Percentiles rank a stretch among this genome's conserved stretches.
Evolutionary conservation across 1,140 invertebrate species (phyloP).

Genomic region (Macrobrachium nipponense): DNA sequence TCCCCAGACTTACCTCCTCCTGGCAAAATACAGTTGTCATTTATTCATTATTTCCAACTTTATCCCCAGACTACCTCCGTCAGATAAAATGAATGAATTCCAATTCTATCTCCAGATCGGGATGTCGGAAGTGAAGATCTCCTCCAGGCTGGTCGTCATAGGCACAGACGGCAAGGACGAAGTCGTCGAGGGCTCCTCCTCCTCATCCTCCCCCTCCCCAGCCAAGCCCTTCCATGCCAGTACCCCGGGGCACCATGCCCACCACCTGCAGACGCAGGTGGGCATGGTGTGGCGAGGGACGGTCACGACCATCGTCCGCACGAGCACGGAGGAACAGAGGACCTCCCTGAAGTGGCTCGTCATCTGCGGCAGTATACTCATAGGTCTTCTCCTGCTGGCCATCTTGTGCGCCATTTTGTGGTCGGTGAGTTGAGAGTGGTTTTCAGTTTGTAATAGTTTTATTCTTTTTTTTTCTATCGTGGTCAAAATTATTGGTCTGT

Average conservation of each 20-base stretch:
- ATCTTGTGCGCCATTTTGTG: conserved; percentile 19
- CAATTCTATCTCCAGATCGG: conserved; percentile 36
- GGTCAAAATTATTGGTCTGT: not conserved
- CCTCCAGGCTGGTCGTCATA: conserved; percentile 55
- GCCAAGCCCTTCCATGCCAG: too few relatives aligned
- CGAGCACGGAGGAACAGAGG: not conserved
- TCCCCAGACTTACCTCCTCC: too few relatives aligned
- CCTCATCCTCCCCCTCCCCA: too few relatives aligned
- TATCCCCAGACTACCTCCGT: too few relatives aligned
- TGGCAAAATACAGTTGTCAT: too few relatives aligned
- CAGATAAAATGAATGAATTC: too few relatives aligned
- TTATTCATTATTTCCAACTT: too few relatives aligned
- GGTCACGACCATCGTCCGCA: conserved; percentile 33
- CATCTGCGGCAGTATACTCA: conserved; percentile 30
- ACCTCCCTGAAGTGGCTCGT: conserved; percentile 44
- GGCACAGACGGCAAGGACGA: not conserved
- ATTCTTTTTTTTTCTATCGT: not conserved
- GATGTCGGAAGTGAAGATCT: conserved; percentile 57
- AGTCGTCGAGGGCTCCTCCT: not conserved
- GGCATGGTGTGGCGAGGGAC: conserved; percentile 7
- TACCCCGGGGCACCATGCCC: not conserved
- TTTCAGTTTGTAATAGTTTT: too few relatives aligned
- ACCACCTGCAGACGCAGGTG: not conserved
- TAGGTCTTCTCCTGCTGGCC: conserved; percentile 34
- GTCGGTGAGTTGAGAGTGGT: conserved; percentile 32